Conservation (phyloP, 2,113 vertebrate species). For the Engraulis encrasicolus region DNA sequence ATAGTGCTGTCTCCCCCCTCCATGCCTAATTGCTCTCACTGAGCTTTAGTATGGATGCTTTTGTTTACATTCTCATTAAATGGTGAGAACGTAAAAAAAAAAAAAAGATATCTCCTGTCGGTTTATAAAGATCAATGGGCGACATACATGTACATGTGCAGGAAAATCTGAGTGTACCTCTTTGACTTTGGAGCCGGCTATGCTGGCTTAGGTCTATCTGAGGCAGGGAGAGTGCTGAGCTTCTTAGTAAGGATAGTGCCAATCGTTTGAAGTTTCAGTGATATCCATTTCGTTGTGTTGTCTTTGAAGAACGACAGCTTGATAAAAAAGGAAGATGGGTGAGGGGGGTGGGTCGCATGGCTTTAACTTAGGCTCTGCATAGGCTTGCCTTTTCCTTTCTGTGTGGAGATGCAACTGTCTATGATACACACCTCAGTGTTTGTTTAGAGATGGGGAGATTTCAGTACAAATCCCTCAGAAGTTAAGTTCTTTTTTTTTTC, state of each 20-base stretch:
- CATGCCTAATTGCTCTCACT: constrained; percentile 31
- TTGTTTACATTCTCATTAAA: constrained; percentile 35
- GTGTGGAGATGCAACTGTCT: constrained; percentile 65
- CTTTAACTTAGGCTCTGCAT: constrained; percentile 61
- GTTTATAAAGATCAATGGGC: neutral
- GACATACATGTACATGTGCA: constrained; percentile 4
- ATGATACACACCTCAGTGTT: constrained; percentile 71
- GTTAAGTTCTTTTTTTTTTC: constrained; percentile 19
- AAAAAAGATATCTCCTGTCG: neutral
- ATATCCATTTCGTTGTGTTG: constrained; percentile 66
- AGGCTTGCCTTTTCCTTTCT: constrained; percentile 66
- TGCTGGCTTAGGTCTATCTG: constrained; percentile 56
- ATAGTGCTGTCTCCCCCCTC: constrained; percentile 24
- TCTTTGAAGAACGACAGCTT: constrained; percentile 71
- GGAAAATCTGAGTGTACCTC: neutral
- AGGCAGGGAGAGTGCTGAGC: constrained; percentile 65
- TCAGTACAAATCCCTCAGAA: constrained; percentile 67
- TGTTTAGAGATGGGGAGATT: constrained; percentile 77
- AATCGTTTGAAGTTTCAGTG: constrained; percentile 71
- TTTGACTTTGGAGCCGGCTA: neutral
- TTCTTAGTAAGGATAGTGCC: constrained; percentile 61
- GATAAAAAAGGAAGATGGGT: constrained; percentile 63
- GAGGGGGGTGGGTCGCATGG: constrained; percentile 48
- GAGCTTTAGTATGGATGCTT: constrained; percentile 13
- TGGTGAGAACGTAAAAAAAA: neutral